Conservation (phyloP, 2,888 invertebrate genomes). For the Aspidiotus rigidus region DNA sequence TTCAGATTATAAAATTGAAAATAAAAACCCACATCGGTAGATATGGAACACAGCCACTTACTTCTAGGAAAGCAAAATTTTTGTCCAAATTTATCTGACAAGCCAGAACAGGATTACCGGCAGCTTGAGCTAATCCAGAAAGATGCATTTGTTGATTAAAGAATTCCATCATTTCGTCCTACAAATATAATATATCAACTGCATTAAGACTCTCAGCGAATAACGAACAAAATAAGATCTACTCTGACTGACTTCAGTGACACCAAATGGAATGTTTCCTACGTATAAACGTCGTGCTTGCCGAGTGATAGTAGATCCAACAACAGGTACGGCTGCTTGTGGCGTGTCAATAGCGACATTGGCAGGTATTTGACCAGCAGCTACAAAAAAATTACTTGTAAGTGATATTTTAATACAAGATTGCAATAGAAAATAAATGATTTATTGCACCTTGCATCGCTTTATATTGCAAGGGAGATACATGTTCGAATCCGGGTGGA, state of each 20-base stretch:
- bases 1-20: no score
- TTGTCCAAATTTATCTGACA: slow-evolving; percentile 98
- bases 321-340: slow-evolving; percentile 91
- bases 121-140: slow-evolving; percentile 91
- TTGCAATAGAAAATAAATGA: neutral
- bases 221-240: neutral
- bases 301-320: slow-evolving; percentile 89
- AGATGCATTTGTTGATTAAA: slow-evolving; percentile 98
- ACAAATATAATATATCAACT: slow-evolving; percentile 38
- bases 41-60: slow-evolving; percentile 43
- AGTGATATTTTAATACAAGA: neutral
- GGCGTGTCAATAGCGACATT: slow-evolving; percentile 84
- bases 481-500: slow-evolving; percentile 94
- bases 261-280: slow-evolving; percentile 97
- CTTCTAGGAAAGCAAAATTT: slow-evolving; percentile 97
- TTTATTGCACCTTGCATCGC: slow-evolving; percentile 51
- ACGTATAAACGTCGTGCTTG: slow-evolving; percentile 90
- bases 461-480: slow-evolving; percentile 83
- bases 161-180: slow-evolving; percentile 96
- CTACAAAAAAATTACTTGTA: slow-evolving; percentile 34
- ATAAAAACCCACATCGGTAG: no score
- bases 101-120: slow-evolving; percentile 97
- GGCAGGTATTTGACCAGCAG: slow-evolving; percentile 74
- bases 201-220: neutral
- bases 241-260: slow-evolving; percentile 59